phyloP scores from a whole-genome alignment of 2,888 invertebrate genomes.

The Agrochola litura region DNA sequence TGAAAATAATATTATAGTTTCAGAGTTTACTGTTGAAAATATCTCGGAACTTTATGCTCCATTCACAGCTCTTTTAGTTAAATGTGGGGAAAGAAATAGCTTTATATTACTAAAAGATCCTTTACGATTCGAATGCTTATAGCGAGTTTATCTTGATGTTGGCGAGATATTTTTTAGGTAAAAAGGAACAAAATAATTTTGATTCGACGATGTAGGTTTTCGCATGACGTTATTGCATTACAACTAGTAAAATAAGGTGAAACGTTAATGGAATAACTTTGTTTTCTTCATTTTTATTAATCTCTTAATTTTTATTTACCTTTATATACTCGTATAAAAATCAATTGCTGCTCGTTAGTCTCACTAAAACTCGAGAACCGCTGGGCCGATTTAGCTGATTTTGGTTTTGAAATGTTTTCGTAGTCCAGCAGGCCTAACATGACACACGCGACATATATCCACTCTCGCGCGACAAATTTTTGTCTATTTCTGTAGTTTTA shows the following conservation, averaged over 20 bases:
- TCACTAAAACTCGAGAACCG: too few species aligned
- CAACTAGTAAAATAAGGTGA: not conserved
- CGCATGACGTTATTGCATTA: not conserved
- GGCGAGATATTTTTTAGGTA: slow-evolving; percentile 4
- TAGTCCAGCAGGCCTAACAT: too few species aligned
- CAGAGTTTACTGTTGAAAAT: slow-evolving; percentile 63
- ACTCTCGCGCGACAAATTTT: too few species aligned
- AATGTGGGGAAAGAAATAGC: slow-evolving; percentile 57
- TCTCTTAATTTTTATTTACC: too few species aligned
- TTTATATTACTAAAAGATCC: slow-evolving; percentile 55
- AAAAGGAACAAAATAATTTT: slow-evolving; percentile 5
- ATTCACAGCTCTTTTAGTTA: slow-evolving; percentile 64
- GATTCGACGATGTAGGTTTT: not conserved
- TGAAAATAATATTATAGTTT: slow-evolving; percentile 67
- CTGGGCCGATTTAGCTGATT: too few species aligned
- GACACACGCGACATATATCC: too few species aligned
- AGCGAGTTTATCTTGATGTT: slow-evolving; percentile 31
- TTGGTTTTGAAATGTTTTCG: too few species aligned
- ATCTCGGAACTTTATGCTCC: slow-evolving; percentile 66
- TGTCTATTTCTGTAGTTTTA: too few species aligned
- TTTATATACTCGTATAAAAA: too few species aligned
- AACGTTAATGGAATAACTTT: not conserved
- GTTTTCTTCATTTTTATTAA: too few species aligned
- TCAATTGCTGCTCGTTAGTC: too few species aligned
- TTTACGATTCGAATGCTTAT: slow-evolving; percentile 50